A percentile compares a stretch with the other conserved stretches of the same genome.
Conservation (phyloP, 2,113 vertebrate genomes). For the Elaphurus davidianus region DNA sequence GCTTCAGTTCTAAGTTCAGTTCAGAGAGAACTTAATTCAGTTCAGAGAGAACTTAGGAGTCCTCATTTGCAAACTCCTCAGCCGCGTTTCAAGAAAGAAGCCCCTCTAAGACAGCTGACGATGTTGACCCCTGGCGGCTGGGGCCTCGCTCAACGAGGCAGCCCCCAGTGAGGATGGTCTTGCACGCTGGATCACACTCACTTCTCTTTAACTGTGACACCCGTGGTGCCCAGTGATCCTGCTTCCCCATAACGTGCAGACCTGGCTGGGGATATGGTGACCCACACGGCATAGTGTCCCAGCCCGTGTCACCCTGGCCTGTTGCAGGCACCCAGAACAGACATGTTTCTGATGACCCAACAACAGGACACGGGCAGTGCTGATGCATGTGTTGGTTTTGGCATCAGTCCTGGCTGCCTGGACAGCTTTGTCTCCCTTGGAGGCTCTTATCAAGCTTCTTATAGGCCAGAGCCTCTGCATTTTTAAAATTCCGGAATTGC, state of each 20-base stretch:
- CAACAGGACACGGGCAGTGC: fast-evolving
- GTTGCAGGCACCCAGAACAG: neutral
- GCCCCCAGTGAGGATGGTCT: neutral
- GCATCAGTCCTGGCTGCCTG: neutral
- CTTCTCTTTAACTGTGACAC: neutral
- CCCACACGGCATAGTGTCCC: neutral
- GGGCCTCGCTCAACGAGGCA: neutral
- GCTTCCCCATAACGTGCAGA: neutral
- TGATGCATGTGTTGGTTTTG: neutral
- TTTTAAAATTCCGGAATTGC: neutral
- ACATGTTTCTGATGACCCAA: neutral
- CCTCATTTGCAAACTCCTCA: neutral
- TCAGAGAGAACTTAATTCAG: neutral
- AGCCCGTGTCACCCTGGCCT: neutral
- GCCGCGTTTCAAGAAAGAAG: neutral
- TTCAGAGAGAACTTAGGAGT: neutral
- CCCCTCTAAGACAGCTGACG: neutral
- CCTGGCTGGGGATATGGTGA: neutral
- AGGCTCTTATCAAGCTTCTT: neutral
- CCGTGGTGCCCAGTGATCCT: neutral
- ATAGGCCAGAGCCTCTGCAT: neutral
- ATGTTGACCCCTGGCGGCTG: neutral
- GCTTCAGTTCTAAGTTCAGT: neutral
- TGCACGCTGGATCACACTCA: no score
- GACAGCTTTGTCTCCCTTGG: neutral